Conservation (phyloP, 2,113 vertebrate genomes). For the Mixornis gularis region DNA sequence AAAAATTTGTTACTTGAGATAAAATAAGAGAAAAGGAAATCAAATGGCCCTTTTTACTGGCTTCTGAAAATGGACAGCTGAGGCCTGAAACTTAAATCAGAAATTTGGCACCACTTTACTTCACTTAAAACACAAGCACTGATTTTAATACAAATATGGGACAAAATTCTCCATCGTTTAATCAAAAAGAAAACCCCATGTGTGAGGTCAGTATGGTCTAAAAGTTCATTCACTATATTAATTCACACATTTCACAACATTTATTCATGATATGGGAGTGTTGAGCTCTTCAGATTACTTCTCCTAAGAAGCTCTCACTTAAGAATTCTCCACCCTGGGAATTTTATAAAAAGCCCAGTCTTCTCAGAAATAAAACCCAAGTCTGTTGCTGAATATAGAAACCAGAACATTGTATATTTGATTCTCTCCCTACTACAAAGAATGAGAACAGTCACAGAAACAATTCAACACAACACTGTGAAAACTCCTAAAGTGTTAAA, state of each 20-base stretch:
- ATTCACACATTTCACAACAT: neutral
- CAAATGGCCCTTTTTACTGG: neutral
- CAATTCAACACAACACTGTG: neutral
- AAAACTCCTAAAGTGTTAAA: neutral
- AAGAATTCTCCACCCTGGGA: neutral
- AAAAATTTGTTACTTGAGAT: neutral
- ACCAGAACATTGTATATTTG: neutral
- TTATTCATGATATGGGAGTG: neutral
- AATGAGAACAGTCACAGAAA: neutral
- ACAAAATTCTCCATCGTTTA: neutral
- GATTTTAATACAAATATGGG: neutral
- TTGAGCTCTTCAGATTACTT: neutral
- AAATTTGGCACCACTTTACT: neutral
- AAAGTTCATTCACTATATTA: neutral
- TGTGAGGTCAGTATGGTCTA: neutral
- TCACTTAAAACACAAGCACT: neutral
- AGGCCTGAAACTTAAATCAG: neutral
- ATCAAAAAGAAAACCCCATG: neutral
- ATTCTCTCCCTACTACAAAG: neutral
- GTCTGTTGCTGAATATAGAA: neutral
- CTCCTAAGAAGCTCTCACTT: neutral
- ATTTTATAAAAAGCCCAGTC: neutral
- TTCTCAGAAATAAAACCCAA: neutral
- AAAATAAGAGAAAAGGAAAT: neutral
- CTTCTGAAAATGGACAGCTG: neutral